Evolutionary conservation across 1,140 invertebrate species (phyloP).

Genomic region (Chionoecetes opilio): DNA sequence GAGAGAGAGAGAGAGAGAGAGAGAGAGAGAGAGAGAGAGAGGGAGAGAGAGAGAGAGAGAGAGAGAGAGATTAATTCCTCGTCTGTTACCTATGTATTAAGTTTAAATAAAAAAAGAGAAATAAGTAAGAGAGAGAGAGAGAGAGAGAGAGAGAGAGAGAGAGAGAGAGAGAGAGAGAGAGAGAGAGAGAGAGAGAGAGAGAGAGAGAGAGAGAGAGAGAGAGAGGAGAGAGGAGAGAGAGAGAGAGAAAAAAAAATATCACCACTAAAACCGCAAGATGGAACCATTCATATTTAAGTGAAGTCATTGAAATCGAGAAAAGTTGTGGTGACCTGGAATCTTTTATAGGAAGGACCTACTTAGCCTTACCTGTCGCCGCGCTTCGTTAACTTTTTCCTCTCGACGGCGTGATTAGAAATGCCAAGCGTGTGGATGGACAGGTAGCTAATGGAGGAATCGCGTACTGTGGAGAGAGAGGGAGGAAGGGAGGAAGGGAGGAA

Average conservation of each 20-base stretch:
- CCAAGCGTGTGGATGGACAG: constrained; percentile 1
- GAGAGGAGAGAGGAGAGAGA: too few relatives aligned
- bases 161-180: constrained; percentile 27
- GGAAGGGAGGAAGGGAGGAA: neutral
- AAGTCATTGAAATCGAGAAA: neutral
- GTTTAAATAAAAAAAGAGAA: neutral
- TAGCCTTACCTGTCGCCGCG: neutral
- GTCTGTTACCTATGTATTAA: too few relatives aligned
- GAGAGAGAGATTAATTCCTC: too few relatives aligned
- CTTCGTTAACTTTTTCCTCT: neutral
- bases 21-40: too few relatives aligned
- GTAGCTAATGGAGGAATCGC: constrained; percentile 27
- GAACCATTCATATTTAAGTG: neutral
- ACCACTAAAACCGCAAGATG: neutral
- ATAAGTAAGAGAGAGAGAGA: neutral
- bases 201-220: too few relatives aligned
- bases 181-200: neutral
- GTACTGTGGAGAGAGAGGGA: neutral
- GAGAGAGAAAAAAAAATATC: neutral
- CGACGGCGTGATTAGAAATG: constrained; percentile 4
- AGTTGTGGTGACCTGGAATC: neutral
- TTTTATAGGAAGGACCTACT: neutral
- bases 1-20: too few relatives aligned
- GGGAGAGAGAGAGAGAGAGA: too few relatives aligned
- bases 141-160: constrained; percentile 27